Conservation (phyloP, 92 coral and sea anemone genomes). For the Porites cylindrica region DNA sequence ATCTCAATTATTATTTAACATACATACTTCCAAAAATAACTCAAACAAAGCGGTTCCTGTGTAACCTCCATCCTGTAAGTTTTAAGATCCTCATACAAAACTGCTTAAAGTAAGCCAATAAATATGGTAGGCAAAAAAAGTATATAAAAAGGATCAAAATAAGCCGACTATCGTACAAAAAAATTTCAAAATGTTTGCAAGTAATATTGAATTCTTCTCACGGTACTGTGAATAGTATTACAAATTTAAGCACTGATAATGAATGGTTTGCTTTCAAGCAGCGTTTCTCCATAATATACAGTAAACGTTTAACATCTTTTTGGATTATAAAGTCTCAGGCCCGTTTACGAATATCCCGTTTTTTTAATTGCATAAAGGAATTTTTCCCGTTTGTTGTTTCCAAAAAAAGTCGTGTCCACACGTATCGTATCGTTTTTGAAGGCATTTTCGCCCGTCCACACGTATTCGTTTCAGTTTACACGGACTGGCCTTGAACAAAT, state of each 20-base stretch:
- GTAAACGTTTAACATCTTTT: neutral
- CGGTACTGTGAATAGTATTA: neutral
- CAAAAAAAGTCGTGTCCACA: too few relatives aligned
- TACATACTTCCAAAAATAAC: neutral
- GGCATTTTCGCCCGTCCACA: too few relatives aligned
- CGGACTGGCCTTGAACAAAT: too few relatives aligned
- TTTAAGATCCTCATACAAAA: slow-evolving; percentile 5
- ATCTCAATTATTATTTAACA: too few relatives aligned
- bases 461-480: too few relatives aligned
- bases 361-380: neutral
- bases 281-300: neutral
- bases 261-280: neutral
- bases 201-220: neutral
- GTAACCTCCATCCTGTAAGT: too few relatives aligned
- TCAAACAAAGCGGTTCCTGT: too few relatives aligned
- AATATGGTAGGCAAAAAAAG: slow-evolving; percentile 14
- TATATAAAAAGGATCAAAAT: neutral
- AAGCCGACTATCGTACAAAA: neutral
- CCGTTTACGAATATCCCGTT: slow-evolving; percentile 1
- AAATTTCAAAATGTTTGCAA: too few relatives aligned
- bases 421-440: too few relatives aligned
- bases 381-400: too few relatives aligned
- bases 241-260: neutral
- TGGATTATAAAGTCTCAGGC: neutral
- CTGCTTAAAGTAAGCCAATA: slow-evolving; percentile 34